phyloP scores from a whole-genome alignment of 2,113 vertebrate species.

The Macquaria ambigua region DNA sequence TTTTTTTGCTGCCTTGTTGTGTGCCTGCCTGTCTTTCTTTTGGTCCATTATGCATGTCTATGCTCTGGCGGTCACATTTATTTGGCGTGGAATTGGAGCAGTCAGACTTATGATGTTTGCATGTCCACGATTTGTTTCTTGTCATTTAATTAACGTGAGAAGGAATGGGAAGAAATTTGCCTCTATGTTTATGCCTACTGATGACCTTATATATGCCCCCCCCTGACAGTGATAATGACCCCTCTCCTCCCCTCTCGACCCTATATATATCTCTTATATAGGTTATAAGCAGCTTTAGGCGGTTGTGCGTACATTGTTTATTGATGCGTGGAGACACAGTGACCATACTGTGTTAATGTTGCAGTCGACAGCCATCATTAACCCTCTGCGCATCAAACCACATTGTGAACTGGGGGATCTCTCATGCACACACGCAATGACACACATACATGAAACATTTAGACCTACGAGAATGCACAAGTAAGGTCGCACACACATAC shows the following conservation, averaged over 20 bases:
- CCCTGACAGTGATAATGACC: not conserved
- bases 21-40: conserved; percentile 59
- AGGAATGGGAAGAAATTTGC: conserved; percentile 32
- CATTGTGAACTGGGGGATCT: conserved; percentile 22
- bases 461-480: not conserved
- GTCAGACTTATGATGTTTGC: conserved; percentile 47
- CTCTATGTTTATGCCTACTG: conserved; percentile 37
- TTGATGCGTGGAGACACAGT: conserved; percentile 28
- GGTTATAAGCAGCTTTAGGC: conserved; percentile 45
- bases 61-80: conserved; percentile 64
- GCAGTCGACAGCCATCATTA: conserved; percentile 46
- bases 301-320: conserved; percentile 45
- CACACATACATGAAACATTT: conserved; percentile 1
- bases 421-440: not conserved
- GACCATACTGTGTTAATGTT: conserved; percentile 26
- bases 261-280: conserved; percentile 25
- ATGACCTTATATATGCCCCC: conserved; percentile 46
- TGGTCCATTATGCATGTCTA: conserved; percentile 69
- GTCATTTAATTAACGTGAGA: conserved; percentile 60
- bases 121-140: conserved; percentile 47
- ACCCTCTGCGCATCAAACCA: conserved; percentile 21
- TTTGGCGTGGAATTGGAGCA: conserved; percentile 21
- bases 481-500: conserved; percentile 14
- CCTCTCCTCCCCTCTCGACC: not conserved
- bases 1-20: conserved; percentile 35